Conservation (phyloP, 2,888 invertebrate genomes). For the Leptinotarsa haldemani region DNA sequence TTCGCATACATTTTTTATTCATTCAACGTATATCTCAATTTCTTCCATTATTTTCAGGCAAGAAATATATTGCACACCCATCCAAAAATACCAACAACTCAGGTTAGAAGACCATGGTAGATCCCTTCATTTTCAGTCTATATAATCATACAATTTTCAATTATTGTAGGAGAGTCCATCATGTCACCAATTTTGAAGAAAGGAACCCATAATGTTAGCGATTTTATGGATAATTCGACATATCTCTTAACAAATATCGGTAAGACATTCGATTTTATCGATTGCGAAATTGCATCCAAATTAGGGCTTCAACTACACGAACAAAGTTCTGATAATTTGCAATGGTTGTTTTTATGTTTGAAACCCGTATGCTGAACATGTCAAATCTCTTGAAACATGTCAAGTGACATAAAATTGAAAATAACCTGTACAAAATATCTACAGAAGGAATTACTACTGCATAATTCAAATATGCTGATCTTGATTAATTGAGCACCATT, state of each 20-base stretch:
- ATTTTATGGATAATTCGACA: background rate
- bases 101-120: constrained; percentile 20
- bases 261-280: background rate
- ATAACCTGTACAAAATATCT: too few relatives aligned
- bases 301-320: too few relatives aligned
- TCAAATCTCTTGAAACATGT: too few relatives aligned
- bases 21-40: background rate
- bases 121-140: background rate
- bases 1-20: background rate
- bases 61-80: background rate
- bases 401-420: too few relatives aligned
- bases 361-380: too few relatives aligned
- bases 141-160: constrained; percentile 20
- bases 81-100: background rate
- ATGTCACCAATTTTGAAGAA: background rate
- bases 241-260: background rate
- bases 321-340: too few relatives aligned
- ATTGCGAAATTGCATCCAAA: too few relatives aligned
- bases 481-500: too few relatives aligned
- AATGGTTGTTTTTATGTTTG: too few relatives aligned
- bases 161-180: constrained; percentile 14
- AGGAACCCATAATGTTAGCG: background rate
- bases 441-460: too few relatives aligned
- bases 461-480: too few relatives aligned
- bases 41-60: background rate